Evolutionary conservation across 2,888 invertebrate species (phyloP).

Genomic region (Mongoloraphidia duomilia): DNA sequence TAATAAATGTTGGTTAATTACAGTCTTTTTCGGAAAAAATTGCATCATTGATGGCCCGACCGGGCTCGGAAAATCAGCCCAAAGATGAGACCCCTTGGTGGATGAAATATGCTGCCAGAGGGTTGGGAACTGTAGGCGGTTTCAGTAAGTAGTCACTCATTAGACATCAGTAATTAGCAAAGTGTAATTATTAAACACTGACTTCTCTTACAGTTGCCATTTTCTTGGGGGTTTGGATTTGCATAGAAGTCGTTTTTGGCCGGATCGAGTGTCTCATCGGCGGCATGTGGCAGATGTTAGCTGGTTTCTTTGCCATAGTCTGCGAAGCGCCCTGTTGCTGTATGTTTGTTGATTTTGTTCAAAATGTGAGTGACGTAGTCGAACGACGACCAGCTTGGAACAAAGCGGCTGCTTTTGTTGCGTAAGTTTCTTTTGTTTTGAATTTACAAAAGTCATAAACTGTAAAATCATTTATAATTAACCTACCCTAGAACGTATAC

Average conservation of each 20-base stretch:
- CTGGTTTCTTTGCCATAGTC: slow-evolving; percentile 75
- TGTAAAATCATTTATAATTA: too few relatives aligned
- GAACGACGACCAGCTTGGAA: slow-evolving; percentile 81
- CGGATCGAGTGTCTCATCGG: slow-evolving; percentile 53
- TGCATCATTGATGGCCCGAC: slow-evolving; percentile 63
- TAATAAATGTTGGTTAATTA: slow-evolving; percentile 17
- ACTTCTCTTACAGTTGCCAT: slow-evolving; percentile 58
- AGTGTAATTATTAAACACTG: background rate
- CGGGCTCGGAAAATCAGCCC: slow-evolving; percentile 59
- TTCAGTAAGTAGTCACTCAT: slow-evolving; percentile 47
- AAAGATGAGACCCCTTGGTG: slow-evolving; percentile 81
- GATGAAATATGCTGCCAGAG: slow-evolving; percentile 74
- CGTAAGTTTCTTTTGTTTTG: slow-evolving; percentile 45
- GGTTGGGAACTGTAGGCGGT: slow-evolving; percentile 71
- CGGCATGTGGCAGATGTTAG: slow-evolving; percentile 76
- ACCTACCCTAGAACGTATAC: too few relatives aligned
- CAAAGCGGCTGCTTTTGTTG: slow-evolving; percentile 69
- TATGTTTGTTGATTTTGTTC: slow-evolving; percentile 89
- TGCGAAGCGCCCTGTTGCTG: slow-evolving; percentile 97
- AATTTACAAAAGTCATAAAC: background rate
- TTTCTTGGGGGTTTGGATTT: slow-evolving; percentile 64
- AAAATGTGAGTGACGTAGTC: slow-evolving; percentile 66
- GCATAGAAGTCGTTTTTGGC: slow-evolving; percentile 47
- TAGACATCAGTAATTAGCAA: background rate
- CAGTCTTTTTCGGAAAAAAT: slow-evolving; percentile 71